Base-by-base conservation (phyloP, 2,797 vertebrate genomes). In the Hydrolagus colliei region DNA sequence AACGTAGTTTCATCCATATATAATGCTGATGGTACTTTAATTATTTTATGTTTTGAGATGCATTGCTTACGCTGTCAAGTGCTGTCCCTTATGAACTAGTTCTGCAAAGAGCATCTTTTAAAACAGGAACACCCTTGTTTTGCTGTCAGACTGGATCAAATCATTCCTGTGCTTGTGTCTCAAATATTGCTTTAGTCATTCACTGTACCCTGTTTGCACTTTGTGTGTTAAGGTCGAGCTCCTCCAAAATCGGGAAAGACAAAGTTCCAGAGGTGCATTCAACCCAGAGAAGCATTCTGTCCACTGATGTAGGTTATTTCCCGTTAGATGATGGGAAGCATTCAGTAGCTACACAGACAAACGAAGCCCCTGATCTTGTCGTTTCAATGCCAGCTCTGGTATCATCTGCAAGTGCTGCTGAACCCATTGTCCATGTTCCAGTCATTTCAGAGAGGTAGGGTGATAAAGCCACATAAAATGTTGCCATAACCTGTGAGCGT, bases 311-410 rank as follows among this genome's bases (percentile, higher is more conserved):
- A 0, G 87, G 82, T 0, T 67, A 80, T 88, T 20, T 18, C 32
- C 41, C 73, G 8, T 63, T 61, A 72, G 86, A 71, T 12, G 13
- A 85, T 0, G 1, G 1, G 2, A 91, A 0, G 3, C 85, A 52
- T 9, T 16, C 87, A 2, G 88, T 90, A 86, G 89, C 90, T 73
- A 91, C 87, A 0, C 92, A 93, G 88, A 90, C 89, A 0, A 9
- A 82, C 0, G 88, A 90, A 78, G 9, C n/a, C 1, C 52, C n/a
- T 0, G n/a, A 86, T 62, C 41, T 72, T 0, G 0, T 85, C 0
- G 0, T 73, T 1, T 1, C 11, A 2, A 1, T 86, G 1, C 0
- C 3, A 18, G 0, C 0, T 14, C 61, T 20, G 0, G 4, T 85
- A 67, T 63, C 52, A 14, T 16, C 88, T 85, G n/a, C 78, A 20